Evolutionary conservation across 2,888 invertebrate species (phyloP).

Genomic region (Cerastoderma edule): DNA sequence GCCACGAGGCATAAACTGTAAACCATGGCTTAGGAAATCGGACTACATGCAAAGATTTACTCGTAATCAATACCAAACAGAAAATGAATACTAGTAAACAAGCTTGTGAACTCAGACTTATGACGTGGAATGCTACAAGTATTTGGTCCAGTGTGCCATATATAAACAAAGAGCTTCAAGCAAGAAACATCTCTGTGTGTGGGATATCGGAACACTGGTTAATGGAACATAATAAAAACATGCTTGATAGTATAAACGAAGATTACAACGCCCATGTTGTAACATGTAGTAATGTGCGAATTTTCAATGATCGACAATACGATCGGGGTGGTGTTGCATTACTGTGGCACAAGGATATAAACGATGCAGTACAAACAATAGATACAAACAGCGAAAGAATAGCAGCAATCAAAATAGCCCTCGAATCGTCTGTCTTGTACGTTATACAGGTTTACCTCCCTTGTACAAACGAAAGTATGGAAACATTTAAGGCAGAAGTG

Average conservation of each 20-base stretch:
- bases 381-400: slow-evolving; percentile 9
- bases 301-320: background rate
- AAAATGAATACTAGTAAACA: background rate
- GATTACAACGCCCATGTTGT: background rate
- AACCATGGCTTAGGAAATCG: slow-evolving; percentile 12
- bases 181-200: background rate
- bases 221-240: background rate
- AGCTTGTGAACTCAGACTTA: background rate
- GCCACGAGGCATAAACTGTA: slow-evolving; percentile 16
- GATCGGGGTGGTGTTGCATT: slow-evolving; percentile 6
- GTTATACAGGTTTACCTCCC: slow-evolving; percentile 12
- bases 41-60: slow-evolving; percentile 22
- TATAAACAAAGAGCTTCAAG: background rate
- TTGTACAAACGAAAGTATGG: background rate
- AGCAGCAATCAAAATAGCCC: background rate
- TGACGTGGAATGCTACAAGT: slow-evolving; percentile 14
- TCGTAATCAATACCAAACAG: background rate
- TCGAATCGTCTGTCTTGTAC: background rate
- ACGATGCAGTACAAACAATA: background rate
- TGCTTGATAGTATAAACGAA: slow-evolving; percentile 1
- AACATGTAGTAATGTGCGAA: background rate
- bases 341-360: slow-evolving; percentile 1
- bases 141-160: background rate
- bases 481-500: slow-evolving; percentile 1
- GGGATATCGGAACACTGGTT: slow-evolving; percentile 6